Percentiles rank a stretch among this genome's conserved stretches.
These are phyloP conservation scores for Rhinolophus sinicus DNA, from an alignment of 2,113 vertebrate species.

Conservation along the genomic window DNA sequence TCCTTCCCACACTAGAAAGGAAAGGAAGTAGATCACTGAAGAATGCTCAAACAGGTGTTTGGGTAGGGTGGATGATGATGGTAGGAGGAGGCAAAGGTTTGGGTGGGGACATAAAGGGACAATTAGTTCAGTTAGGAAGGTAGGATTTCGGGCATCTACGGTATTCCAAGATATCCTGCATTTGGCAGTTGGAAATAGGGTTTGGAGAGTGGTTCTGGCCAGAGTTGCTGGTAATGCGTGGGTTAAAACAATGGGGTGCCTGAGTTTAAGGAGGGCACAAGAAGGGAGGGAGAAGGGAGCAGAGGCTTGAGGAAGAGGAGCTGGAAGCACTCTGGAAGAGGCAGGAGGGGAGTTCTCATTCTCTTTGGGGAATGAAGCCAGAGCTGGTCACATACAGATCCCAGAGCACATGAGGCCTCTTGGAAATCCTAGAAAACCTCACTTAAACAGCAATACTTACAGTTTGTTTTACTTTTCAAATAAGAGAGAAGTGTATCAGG, in stretches of 20 bases:
- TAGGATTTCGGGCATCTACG: neutral
- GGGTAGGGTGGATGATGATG: neutral
- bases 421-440: neutral
- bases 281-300: neutral
- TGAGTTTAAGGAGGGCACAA: neutral
- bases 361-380: neutral
- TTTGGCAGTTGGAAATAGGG: neutral
- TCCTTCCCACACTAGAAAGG: neutral
- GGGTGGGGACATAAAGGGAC: neutral
- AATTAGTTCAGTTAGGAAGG: neutral
- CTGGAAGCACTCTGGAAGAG: neutral
- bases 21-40: neutral
- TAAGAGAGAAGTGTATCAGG: neutral
- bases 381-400: neutral
- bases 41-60: neutral
- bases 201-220: neutral
- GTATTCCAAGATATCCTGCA: neutral
- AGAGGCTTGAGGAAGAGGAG: neutral
- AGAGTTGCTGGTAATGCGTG: neutral
- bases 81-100: neutral
- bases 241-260: neutral
- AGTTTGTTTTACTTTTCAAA: conserved; percentile 19
- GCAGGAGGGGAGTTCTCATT: neutral
- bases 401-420: neutral
- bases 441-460: neutral